Percentiles rank a stretch among this genome's conserved stretches.
These are phyloP conservation scores for Eulemur rufifrons DNA, from an alignment of 2,113 vertebrate species.

Conservation along the genomic window DNA sequence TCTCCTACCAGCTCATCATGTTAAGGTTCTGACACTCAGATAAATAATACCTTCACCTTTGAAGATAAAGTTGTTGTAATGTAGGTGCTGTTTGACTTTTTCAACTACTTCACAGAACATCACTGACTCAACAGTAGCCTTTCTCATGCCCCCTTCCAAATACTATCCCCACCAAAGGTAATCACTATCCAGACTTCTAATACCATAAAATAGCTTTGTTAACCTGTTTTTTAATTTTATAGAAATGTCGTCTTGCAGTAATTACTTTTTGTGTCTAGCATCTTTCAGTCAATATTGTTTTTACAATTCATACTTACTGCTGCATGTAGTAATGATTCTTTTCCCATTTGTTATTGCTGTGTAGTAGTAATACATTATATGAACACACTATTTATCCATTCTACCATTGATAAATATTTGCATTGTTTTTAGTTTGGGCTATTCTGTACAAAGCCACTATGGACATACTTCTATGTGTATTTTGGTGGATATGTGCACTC, in stretches of 20 bases:
- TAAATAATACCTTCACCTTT: background rate
- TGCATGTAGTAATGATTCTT: background rate
- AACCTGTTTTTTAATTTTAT: background rate
- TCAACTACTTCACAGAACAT: background rate
- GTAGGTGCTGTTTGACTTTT: background rate
- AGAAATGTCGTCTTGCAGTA: background rate
- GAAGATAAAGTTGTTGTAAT: background rate
- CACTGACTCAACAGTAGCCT: background rate
- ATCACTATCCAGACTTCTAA: background rate
- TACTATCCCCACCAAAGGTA: background rate
- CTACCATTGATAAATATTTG: background rate
- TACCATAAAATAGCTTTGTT: background rate
- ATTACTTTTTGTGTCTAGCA: background rate
- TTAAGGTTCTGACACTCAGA: background rate
- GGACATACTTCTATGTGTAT: background rate
- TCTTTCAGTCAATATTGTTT: background rate
- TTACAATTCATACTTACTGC: background rate
- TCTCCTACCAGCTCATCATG: background rate
- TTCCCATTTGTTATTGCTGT: background rate
- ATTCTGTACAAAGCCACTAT: background rate
- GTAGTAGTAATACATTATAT: background rate
- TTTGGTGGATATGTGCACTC: background rate
- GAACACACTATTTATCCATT: background rate
- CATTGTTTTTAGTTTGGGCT: background rate
- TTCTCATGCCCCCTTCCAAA: background rate